phyloP scores from a whole-genome alignment of 2,888 invertebrate species.

The Linyphia triangularis region DNA sequence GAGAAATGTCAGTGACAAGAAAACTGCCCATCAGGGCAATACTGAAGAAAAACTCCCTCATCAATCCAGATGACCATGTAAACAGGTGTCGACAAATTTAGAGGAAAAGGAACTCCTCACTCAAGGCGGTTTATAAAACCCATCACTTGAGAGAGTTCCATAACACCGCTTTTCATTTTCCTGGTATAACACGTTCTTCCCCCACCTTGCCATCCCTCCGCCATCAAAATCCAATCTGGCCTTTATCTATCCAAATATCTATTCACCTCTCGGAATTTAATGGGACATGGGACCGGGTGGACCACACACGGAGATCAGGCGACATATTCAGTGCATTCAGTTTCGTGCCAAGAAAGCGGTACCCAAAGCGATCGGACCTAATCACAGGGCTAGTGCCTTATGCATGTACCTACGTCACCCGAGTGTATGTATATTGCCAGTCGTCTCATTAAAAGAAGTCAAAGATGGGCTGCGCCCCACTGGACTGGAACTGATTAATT shows the following conservation, averaged over 20 bases:
- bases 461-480: conserved; percentile 25
- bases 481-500: conserved; percentile 62
- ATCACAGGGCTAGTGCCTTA: conserved; percentile 38
- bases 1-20: no score
- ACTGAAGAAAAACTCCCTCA: no score
- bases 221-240: conserved; percentile 1
- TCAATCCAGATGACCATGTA: no score
- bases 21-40: no score
- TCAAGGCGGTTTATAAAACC: no score
- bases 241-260: conserved; percentile 41
- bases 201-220: neutral
- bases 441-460: conserved; percentile 31
- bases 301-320: conserved; percentile 51
- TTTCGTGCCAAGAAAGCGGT: neutral
- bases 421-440: no score
- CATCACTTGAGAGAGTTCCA: no score
- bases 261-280: conserved; percentile 37
- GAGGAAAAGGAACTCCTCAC: no score
- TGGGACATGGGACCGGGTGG: conserved; percentile 10
- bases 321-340: neutral
- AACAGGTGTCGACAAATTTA: no score
- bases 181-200: neutral
- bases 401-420: neutral
- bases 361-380: conserved; percentile 23
- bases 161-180: no score